Percentiles rank a stretch among this genome's conserved stretches.
Conservation (phyloP, 2,113 vertebrate species). For the Pagrus major region DNA sequence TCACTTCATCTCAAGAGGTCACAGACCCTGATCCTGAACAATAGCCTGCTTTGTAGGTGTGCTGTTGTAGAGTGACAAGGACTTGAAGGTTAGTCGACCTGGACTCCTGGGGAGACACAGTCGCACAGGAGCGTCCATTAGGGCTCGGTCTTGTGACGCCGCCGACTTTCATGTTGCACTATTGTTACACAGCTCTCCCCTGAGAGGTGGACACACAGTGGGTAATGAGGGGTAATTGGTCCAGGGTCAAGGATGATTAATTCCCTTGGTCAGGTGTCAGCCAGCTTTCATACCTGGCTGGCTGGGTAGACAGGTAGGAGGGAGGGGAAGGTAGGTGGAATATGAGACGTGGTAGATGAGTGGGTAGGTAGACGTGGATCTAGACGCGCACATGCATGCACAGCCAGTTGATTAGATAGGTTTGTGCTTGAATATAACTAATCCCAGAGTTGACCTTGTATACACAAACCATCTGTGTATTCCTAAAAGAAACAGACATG, state of each 20-base stretch:
- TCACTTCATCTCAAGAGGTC: conserved; percentile 68
- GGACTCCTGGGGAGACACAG: conserved; percentile 66
- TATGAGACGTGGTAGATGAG: conserved; percentile 42
- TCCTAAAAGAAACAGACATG: conserved; percentile 27
- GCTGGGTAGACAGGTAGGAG: conserved; percentile 59
- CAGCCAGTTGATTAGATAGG: not conserved
- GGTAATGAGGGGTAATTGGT: conserved; percentile 86
- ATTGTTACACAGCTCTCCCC: conserved; percentile 75
- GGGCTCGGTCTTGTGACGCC: conserved; percentile 55
- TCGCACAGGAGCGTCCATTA: conserved; percentile 71
- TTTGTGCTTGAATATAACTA: not conserved
- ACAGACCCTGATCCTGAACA: conserved; percentile 67
- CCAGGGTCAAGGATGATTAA: conserved; percentile 87
- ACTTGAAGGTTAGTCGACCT: conserved; percentile 72
- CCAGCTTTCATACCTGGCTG: conserved; percentile 77
- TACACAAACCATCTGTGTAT: not conserved
- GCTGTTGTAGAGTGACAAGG: conserved; percentile 69
- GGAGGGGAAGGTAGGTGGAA: conserved; percentile 44
- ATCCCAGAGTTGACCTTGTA: not conserved
- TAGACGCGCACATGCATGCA: not conserved
- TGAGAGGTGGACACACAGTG: conserved; percentile 68
- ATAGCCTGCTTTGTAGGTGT: conserved; percentile 74
- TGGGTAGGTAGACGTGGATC: conserved; percentile 23
- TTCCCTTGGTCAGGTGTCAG: conserved; percentile 82
- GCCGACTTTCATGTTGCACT: conserved; percentile 77